A percentile compares a stretch with the other conserved stretches of the same genome.
phyloP scores from a whole-genome alignment of 2,797 vertebrate genomes.

The Syngnathus rostellatus region DNA sequence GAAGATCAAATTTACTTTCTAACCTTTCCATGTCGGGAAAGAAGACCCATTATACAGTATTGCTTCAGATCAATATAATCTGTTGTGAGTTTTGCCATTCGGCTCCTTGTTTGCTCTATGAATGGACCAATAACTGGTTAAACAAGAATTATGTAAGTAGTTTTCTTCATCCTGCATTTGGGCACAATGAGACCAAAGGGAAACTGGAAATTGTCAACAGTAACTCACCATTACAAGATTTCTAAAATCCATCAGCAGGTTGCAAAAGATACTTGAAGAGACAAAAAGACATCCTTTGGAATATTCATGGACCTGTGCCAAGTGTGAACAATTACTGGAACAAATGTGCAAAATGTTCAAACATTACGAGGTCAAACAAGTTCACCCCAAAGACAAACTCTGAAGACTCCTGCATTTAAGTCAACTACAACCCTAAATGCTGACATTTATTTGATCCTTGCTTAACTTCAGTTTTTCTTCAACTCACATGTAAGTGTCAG shows the following conservation, averaged over 20 bases:
- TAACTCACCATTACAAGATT: too few species aligned
- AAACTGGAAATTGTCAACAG: too few species aligned
- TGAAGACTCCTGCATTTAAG: background rate
- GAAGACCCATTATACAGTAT: background rate
- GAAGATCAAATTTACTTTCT: background rate
- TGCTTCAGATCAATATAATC: too few species aligned
- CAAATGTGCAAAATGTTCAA: too few species aligned
- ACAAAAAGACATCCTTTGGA: background rate
- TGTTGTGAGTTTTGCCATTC: too few species aligned
- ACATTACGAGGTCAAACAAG: too few species aligned
- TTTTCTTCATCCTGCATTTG: background rate
- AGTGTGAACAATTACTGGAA: background rate
- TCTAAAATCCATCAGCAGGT: too few species aligned
- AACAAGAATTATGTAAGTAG: background rate
- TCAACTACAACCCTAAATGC: background rate
- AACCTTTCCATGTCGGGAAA: background rate
- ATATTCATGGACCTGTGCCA: background rate
- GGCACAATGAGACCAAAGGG: background rate
- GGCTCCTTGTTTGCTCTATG: background rate
- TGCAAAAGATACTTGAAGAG: background rate
- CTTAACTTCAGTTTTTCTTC: background rate
- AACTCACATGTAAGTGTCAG: background rate
- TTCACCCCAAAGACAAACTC: too few species aligned
- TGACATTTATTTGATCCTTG: background rate
- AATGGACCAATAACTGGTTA: background rate